Conservation (phyloP, 2,797 vertebrate species). For the Streptopelia turtur region DNA sequence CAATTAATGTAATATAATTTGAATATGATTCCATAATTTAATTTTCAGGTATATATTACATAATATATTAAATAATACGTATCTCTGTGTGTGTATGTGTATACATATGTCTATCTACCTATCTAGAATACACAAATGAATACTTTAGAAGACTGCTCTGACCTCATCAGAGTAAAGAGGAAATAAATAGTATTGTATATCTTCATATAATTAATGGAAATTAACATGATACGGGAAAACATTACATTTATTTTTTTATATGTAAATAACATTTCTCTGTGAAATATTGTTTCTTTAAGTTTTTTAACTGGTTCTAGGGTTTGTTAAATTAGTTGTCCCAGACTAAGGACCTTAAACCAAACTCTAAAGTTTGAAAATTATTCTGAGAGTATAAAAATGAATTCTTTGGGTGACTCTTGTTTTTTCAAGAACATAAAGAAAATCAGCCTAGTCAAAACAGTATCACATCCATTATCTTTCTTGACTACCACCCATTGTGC, state of each 20-base stretch:
- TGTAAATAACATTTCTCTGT: background rate
- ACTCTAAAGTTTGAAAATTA: background rate
- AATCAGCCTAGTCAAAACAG: background rate
- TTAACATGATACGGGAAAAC: background rate
- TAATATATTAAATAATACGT: background rate
- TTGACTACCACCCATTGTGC: background rate
- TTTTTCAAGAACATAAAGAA: background rate
- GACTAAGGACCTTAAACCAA: background rate
- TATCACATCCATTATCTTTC: background rate
- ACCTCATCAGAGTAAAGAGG: background rate
- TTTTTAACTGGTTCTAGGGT: background rate
- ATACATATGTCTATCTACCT: background rate
- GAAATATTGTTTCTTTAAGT: background rate
- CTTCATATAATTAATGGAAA: background rate
- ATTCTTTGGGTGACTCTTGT: background rate
- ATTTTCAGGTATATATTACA: background rate
- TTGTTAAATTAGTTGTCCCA: background rate
- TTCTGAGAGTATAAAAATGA: background rate
- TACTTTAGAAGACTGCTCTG: background rate
- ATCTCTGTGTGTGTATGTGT: background rate
- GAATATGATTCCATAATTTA: background rate
- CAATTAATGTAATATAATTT: background rate
- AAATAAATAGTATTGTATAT: background rate
- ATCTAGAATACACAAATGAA: background rate
- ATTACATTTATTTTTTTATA: background rate